phyloP scores from a whole-genome alignment of 2,113 vertebrate genomes.

The Hystrix cristata region DNA sequence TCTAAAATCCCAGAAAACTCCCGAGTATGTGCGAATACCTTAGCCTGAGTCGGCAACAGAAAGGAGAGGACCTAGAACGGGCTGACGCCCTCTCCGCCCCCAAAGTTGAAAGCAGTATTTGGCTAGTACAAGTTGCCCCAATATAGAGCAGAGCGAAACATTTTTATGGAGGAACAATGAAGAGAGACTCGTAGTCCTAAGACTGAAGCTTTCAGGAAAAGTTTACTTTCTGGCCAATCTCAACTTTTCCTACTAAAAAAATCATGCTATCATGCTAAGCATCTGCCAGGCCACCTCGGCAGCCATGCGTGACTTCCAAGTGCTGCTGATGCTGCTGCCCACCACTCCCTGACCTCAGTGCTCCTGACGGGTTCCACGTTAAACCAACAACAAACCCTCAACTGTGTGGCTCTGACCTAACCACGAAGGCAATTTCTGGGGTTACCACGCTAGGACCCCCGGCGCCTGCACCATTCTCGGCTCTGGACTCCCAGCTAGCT shows the following conservation, averaged over 20 bases:
- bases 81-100: not conserved
- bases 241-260: constrained; percentile 63
- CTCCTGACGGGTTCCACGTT: not conserved
- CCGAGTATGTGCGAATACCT: rapidly evolving
- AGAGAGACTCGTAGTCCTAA: constrained; percentile 58
- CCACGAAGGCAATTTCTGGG: not conserved
- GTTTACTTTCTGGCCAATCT: constrained; percentile 51
- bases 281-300: not conserved
- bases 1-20: constrained; percentile 60
- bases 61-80: not conserved
- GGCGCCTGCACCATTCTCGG: not conserved
- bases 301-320: not conserved
- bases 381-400: not conserved
- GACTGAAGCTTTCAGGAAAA: not conserved
- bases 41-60: not conserved
- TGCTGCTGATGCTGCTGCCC: not conserved
- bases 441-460: too few relatives aligned
- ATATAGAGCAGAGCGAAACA: not conserved
- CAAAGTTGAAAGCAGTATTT: constrained; percentile 15
- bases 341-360: not conserved
- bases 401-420: not conserved
- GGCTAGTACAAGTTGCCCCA: not conserved
- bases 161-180: not conserved
- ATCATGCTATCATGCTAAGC: not conserved
- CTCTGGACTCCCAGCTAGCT: not conserved